A percentile compares a stretch with the other conserved stretches of the same genome.
These are phyloP conservation scores for Hedychridium roseum DNA, from an alignment of 2,888 invertebrate genomes.

Conservation along the genomic window DNA sequence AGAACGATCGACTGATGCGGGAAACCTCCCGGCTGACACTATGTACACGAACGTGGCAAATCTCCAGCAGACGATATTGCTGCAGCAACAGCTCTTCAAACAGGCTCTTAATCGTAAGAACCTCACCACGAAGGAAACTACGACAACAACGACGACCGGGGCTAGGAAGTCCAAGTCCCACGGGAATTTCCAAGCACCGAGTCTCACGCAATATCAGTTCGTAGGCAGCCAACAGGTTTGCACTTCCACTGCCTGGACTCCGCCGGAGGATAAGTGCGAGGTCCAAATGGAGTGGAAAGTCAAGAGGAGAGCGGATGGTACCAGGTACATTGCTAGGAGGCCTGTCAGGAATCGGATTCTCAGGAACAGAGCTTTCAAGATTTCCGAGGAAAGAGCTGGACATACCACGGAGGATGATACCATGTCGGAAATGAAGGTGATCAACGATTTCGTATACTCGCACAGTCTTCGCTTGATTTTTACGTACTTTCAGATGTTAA, in stretches of 20 bases:
- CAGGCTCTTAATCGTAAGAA: conserved; percentile 65
- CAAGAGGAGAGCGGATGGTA: conserved; percentile 78
- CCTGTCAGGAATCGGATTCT: conserved; percentile 74
- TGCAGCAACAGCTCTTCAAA: conserved; percentile 73
- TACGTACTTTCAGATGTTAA: too few relatives aligned
- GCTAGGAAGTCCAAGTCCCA: conserved; percentile 51
- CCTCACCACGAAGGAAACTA: conserved; percentile 42
- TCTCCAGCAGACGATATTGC: conserved; percentile 73
- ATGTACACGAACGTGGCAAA: conserved; percentile 78
- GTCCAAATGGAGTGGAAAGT: conserved; percentile 77
- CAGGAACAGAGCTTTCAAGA: conserved; percentile 73
- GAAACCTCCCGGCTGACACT: conserved; percentile 66
- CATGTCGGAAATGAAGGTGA: conserved; percentile 76
- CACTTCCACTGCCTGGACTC: conserved; percentile 42
- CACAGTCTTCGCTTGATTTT: too few relatives aligned
- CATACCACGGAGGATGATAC: conserved; percentile 80
- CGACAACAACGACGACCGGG: conserved; percentile 20
- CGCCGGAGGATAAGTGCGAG: conserved; percentile 51
- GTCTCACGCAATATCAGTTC: conserved; percentile 69
- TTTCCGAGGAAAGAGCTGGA: conserved; percentile 73
- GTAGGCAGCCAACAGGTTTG: conserved; percentile 68
- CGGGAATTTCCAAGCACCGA: conserved; percentile 68
- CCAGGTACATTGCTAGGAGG: conserved; percentile 77
- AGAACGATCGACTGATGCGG: conserved; percentile 27
- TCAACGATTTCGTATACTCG: too few relatives aligned